phyloP scores from a whole-genome alignment of 64 coral and sea anemone genomes.

The Montipora efflorescens region DNA sequence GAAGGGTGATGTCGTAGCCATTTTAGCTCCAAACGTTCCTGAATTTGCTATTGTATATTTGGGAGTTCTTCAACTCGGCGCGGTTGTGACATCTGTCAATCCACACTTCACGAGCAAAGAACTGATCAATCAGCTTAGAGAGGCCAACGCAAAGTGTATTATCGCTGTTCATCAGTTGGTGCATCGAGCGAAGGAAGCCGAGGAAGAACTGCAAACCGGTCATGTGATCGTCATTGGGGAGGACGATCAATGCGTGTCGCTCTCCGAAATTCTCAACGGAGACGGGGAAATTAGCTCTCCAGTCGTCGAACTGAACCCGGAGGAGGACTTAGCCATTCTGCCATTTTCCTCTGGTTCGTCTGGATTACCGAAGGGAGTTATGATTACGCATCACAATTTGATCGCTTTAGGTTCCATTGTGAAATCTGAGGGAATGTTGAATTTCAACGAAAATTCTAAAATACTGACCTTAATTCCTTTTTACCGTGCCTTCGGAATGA shows the following conservation, averaged over 20 bases:
- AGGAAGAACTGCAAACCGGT: not conserved
- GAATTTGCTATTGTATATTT: constrained; percentile 71
- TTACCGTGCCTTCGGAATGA: constrained; percentile 60
- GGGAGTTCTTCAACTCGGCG: constrained; percentile 62
- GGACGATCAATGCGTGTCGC: constrained; percentile 44
- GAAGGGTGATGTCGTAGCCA: constrained; percentile 80
- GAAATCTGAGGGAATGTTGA: not conserved
- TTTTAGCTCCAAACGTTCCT: constrained; percentile 52
- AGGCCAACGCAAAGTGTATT: constrained; percentile 60
- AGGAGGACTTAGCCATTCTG: constrained; percentile 74
- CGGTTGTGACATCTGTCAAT: constrained; percentile 63
- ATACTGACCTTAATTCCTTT: constrained; percentile 44
- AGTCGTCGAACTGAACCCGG: constrained; percentile 48
- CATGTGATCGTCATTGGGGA: constrained; percentile 62
- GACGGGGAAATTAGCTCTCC: constrained; percentile 52
- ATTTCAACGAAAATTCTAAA: constrained; percentile 19
- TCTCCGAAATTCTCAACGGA: constrained; percentile 65
- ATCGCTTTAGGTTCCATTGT: constrained; percentile 35
- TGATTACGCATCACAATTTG: constrained; percentile 84
- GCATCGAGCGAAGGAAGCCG: constrained; percentile 46
- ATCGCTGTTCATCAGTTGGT: constrained; percentile 38
- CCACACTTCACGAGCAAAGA: constrained; percentile 59
- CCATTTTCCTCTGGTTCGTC: constrained; percentile 74
- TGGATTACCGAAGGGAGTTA: constrained; percentile 78
- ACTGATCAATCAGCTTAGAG: constrained; percentile 61